Base-by-base conservation (phyloP, 2,113 vertebrate species). In the Corynorhinus townsendii region DNA sequence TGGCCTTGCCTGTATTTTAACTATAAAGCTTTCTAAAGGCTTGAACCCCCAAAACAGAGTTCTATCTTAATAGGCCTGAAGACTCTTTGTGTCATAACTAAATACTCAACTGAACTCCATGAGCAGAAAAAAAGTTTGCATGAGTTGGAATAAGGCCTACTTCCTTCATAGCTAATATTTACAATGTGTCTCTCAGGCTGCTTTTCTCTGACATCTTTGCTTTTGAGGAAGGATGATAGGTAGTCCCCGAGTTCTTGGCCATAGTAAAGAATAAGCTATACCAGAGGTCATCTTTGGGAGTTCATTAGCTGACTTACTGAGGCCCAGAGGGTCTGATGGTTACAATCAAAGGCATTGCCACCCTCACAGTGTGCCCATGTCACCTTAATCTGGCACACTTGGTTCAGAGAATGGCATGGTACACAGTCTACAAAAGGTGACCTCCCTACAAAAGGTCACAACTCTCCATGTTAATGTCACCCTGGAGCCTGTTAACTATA, bases 21-120 rank as follows among this genome's bases (percentile, higher is more conserved):
- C 91, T 95, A 96, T 62, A 96, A 96, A 95, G 96, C 86, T 92
- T 97, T 97, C 91, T 91, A 94, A 97, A 97, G 96, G 95, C 94
- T 96, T 87, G 43, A 97, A 93, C 64, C 62, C 24, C 92, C 91
- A 95, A 95, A 95, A 86, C 94, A 89, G 86, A 93, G 59, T 80
- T 84, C 89, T 80, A 3, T 94, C 80, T 95, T 96, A 97, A 97
- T 95, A 95, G 95, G 96, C 81, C 72, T 86, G 88, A 92, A 77
- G 59, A 95, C 38, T 56, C 47, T 93, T 68, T 89, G 81, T 79
- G 64, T 92, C 62, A 76, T 94, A 94, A 92, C 89, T 64, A 52
- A 93, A 86, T 90, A 96, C 80, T 85, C 77, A 89, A 11, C 8
- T 40, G 76, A 72, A 59, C 85, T 49, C 33, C 35, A 0, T 2